These are phyloP conservation scores for Oscarella lobularis DNA, from an alignment of 37 sponge, comb jelly and placozoan genomes.

Conservation along the genomic window DNA sequence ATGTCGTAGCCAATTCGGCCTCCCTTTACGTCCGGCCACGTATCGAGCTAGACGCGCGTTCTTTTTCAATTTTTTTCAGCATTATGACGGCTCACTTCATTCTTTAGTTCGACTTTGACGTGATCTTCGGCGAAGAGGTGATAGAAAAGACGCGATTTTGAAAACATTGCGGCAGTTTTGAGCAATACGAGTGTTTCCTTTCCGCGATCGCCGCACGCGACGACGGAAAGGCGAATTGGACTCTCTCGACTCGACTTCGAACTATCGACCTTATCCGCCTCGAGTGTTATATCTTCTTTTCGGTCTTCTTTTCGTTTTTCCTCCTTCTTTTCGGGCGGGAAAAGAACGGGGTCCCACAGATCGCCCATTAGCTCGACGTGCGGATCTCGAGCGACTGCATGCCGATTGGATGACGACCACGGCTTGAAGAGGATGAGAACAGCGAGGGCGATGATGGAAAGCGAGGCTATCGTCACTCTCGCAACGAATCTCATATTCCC, in stretches of 20 bases:
- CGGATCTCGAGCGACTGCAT: background rate
- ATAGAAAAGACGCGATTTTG: background rate
- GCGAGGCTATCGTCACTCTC: background rate
- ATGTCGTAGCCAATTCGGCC: background rate
- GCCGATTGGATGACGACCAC: background rate
- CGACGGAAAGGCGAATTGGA: background rate
- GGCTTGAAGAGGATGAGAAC: background rate
- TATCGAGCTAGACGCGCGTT: background rate
- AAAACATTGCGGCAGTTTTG: background rate
- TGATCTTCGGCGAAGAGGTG: conserved; percentile 2
- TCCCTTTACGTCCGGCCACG: background rate
- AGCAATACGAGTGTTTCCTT: background rate
- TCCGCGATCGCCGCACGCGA: background rate
- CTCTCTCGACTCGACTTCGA: background rate
- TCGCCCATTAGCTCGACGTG: background rate
- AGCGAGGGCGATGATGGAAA: background rate
- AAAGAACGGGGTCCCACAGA: background rate
- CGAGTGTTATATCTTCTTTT: background rate
- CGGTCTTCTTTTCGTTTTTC: too few species aligned
- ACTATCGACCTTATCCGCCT: background rate
- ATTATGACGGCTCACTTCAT: background rate
- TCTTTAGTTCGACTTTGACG: background rate
- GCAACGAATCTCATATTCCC: background rate
- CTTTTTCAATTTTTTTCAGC: too few species aligned
- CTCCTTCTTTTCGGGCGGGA: too few species aligned